Percentiles rank a stretch among this genome's conserved stretches.
Conservation (phyloP, 2,888 invertebrate genomes). For the Cantharis lateralis region DNA sequence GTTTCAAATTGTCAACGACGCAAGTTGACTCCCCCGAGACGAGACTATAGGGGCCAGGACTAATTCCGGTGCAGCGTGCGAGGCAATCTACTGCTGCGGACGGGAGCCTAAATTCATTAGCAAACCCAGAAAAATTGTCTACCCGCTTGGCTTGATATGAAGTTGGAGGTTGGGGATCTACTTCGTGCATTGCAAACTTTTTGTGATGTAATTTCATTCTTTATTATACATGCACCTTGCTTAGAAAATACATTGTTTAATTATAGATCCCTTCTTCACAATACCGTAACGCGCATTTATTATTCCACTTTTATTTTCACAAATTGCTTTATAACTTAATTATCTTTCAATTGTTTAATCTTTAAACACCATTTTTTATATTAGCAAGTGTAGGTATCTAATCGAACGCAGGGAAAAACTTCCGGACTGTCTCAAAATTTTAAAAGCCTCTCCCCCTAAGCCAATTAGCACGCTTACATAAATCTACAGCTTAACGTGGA, state of each 20-base stretch:
- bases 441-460: not conserved
- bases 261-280: not conserved
- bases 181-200: constrained; percentile 26
- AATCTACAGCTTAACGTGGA: not conserved
- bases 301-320: not conserved
- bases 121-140: constrained; percentile 51
- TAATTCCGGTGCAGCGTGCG: constrained; percentile 49
- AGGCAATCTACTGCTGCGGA: constrained; percentile 49
- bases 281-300: not conserved
- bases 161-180: constrained; percentile 35
- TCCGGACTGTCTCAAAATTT: not conserved
- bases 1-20: constrained; percentile 61
- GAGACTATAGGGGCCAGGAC: constrained; percentile 43
- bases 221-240: constrained; percentile 36
- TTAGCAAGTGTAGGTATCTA: not conserved
- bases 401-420: not conserved
- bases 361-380: not conserved
- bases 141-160: constrained; percentile 40
- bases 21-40: constrained; percentile 56
- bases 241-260: not conserved
- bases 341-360: not conserved
- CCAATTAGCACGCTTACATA: not conserved
- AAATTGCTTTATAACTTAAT: not conserved
- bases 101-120: constrained; percentile 53
- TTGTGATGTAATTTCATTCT: constrained; percentile 31